A percentile compares a stretch with the other conserved stretches of the same genome.
phyloP scores from a whole-genome alignment of 2,888 invertebrate species.

The Charanyca ferruginea region DNA sequence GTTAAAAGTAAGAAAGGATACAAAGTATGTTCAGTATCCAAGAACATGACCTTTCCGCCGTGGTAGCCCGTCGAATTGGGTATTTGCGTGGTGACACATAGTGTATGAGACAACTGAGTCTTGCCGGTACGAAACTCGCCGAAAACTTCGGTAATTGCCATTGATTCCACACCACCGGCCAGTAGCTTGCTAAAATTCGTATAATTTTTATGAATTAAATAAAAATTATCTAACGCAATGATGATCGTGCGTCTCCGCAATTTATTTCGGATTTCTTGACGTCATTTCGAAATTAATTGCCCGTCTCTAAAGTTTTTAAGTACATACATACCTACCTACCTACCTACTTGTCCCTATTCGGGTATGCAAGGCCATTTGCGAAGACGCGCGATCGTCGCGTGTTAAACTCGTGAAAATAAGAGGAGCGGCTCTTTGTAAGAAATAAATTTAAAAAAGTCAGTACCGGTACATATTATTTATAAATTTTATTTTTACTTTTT shows the following conservation, averaged over 20 bases:
- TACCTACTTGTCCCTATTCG: no score
- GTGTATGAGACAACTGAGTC: constrained; percentile 95
- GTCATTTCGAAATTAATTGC: no score
- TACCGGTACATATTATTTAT: no score
- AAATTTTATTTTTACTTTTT: background rate
- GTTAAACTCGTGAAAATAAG: background rate
- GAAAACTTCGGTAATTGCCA: constrained; percentile 96
- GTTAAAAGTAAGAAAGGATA: constrained; percentile 89
- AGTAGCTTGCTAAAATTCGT: constrained; percentile 92
- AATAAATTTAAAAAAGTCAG: no score
- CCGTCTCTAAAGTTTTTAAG: no score
- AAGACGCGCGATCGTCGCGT: no score
- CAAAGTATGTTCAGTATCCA: constrained; percentile 96
- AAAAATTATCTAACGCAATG: no score
- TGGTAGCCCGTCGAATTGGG: constrained; percentile 93
- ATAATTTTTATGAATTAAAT: background rate
- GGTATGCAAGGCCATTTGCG: no score
- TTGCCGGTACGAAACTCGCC: constrained; percentile 96
- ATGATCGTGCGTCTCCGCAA: no score
- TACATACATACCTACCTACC: no score
- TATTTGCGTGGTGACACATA: constrained; percentile 95
- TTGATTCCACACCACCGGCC: constrained; percentile 95
- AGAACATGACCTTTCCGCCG: constrained; percentile 95
- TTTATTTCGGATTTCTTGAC: no score
- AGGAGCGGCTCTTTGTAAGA: background rate